Percentiles rank a stretch among this genome's conserved stretches.
Conservation (phyloP, 2,797 vertebrate genomes). For the Silurus lanzhouensis region DNA sequence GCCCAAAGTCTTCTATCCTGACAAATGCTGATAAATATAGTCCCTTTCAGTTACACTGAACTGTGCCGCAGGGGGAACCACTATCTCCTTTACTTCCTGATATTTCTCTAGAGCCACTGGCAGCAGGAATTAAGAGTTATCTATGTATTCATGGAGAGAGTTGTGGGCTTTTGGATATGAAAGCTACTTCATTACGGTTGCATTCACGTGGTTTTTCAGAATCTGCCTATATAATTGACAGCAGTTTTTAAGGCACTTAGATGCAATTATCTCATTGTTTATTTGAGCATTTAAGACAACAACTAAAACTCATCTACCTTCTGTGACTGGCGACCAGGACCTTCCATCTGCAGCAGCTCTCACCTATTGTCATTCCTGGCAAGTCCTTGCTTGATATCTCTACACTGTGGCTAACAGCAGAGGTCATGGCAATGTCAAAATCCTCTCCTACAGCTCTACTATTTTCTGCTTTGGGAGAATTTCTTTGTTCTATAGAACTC, state of each 20-base stretch:
- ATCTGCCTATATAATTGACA: background rate
- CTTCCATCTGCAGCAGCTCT: background rate
- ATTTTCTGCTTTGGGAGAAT: background rate
- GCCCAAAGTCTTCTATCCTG: constrained; percentile 1
- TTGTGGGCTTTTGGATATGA: background rate
- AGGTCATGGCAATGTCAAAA: background rate
- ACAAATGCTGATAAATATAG: constrained; percentile 19
- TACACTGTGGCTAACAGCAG: background rate
- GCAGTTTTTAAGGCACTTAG: background rate
- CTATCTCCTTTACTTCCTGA: constrained; percentile 1
- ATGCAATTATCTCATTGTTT: background rate
- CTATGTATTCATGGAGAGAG: background rate
- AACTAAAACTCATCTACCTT: background rate
- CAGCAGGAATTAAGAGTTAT: constrained; percentile 13
- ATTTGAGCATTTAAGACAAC: background rate
- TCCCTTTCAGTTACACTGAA: background rate
- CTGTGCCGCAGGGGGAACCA: background rate
- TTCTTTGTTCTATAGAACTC: background rate
- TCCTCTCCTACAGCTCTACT: background rate
- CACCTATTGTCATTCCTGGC: background rate
- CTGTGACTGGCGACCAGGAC: background rate
- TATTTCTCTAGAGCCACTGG: constrained; percentile 5
- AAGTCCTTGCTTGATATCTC: background rate
- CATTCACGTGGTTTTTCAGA: background rate
- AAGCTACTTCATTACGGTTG: background rate